Base-by-base conservation (phyloP, 2,113 vertebrate species). In the Ameiurus melas region DNA sequence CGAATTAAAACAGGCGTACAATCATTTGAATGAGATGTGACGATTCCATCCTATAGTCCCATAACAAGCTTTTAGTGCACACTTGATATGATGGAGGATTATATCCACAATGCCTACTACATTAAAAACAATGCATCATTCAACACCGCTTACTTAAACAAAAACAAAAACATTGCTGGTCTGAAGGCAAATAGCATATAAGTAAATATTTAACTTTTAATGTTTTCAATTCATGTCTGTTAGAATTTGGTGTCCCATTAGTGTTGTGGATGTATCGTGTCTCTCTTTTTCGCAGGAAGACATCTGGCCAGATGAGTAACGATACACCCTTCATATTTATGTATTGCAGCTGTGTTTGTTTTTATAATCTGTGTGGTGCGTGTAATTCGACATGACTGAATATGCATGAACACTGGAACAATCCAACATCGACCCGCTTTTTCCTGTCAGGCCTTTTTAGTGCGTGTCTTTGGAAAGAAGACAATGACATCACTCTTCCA, bases 161-260 rank as follows among this genome's bases (percentile, higher is more conserved):
- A 78, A 84, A 20, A 66, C 55, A 66, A 78, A 84, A 20, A 30
- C 39, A 84, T 53, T 77, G 55, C 43, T 62, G 55, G 47, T 39
- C n/a, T 66, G 19, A 66, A 88, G 39, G 20, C 43, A 88, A 88
- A 64, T 30, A 73, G 10, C 22, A 60, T 16, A 83, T 16, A 83
- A 43, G 73, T 66, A 66, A 79, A 86, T 86, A 86, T 66, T 80
- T 36, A 39, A 64, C 10, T 47, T 64, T 82, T 27, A 71, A 27
- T 53, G 57, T 17, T 36, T 55, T 62, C 55, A 47, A 51, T 62
- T 64, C 73, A 79, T n/a, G 27, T 27, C n/a, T 64, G 73, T 39
- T 51, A 51, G 73, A 62, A 14, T 60, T 60, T 36, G 51, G 27
- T 79, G 53, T 39, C 17, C 64, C 66, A 86, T 86, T 77, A 86